A percentile compares a stretch with the other conserved stretches of the same genome.
Evolutionary conservation across 2,888 invertebrate species (phyloP).

Genomic region (Phlogophora meticulosa): DNA sequence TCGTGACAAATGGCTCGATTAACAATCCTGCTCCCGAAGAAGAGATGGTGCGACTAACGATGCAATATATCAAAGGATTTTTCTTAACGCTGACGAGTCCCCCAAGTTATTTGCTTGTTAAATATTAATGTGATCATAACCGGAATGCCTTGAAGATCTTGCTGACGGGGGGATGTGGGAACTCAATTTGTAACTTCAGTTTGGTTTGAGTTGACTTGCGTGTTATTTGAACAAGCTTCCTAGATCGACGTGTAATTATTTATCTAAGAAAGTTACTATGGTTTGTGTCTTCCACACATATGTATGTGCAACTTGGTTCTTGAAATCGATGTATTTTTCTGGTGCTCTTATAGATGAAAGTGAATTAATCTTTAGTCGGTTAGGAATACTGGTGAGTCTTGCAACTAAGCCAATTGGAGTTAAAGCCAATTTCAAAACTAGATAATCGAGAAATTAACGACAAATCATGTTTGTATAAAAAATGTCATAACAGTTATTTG

Average conservation of each 20-base stretch:
- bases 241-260: neutral
- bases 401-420: too few species aligned
- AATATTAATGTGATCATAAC: slow-evolving; percentile 70
- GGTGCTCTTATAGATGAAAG: too few species aligned
- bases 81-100: slow-evolving; percentile 82
- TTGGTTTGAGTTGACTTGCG: neutral
- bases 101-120: slow-evolving; percentile 81
- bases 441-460: too few species aligned
- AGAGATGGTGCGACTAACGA: slow-evolving; percentile 90
- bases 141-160: slow-evolving; percentile 30
- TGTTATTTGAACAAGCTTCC: neutral
- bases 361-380: too few species aligned
- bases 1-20: slow-evolving; percentile 90
- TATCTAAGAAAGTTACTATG: too few species aligned
- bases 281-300: too few species aligned
- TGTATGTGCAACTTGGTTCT: too few species aligned
- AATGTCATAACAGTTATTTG: too few species aligned
- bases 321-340: too few species aligned
- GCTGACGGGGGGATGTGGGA: slow-evolving; percentile 24
- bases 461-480: too few species aligned
- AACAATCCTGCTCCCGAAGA: slow-evolving; percentile 84
- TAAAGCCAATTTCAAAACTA: too few species aligned
- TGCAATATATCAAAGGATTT: slow-evolving; percentile 90
- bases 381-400: too few species aligned
- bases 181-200: slow-evolving; percentile 2